A percentile compares a stretch with the other conserved stretches of the same genome.
Conservation (phyloP, 2,113 vertebrate species). For the Brachypteracias leptosomus region DNA sequence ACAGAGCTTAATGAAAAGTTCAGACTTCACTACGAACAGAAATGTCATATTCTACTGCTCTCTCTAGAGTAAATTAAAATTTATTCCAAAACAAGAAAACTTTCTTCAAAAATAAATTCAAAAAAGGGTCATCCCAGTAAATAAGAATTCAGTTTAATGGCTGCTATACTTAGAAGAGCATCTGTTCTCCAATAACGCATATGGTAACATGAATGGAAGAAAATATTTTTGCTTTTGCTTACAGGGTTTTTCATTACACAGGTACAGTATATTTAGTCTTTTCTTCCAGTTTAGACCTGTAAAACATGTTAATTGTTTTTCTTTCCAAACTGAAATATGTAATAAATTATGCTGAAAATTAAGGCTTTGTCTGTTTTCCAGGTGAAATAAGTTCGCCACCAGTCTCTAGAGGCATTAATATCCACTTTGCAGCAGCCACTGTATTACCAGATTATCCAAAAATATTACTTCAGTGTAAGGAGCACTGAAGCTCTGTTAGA, state of each 20-base stretch:
- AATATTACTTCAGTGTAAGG: background rate
- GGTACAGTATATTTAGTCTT: background rate
- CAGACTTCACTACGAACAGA: background rate
- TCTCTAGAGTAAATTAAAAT: background rate
- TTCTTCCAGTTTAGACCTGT: background rate
- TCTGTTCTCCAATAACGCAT: background rate
- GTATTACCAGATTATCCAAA: background rate
- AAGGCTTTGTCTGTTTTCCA: background rate
- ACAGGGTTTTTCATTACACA: background rate
- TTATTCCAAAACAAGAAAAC: background rate
- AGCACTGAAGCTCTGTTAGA: background rate
- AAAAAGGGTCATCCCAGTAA: slow-evolving; percentile 8
- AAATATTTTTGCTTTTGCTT: background rate
- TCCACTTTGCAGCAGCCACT: background rate
- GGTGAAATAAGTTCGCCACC: background rate
- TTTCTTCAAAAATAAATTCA: slow-evolving; percentile 15
- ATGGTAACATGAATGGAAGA: background rate
- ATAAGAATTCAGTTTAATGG: background rate
- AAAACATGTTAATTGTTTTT: background rate
- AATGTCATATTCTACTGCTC: background rate
- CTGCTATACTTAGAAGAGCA: slow-evolving; percentile 4
- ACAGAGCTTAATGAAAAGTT: background rate
- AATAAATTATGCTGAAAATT: background rate
- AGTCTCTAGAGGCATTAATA: background rate
- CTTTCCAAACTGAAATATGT: background rate